Percentiles rank a stretch among this genome's conserved stretches.
Conservation (phyloP, 2,888 invertebrate species). For the Ophion obscuratus region DNA sequence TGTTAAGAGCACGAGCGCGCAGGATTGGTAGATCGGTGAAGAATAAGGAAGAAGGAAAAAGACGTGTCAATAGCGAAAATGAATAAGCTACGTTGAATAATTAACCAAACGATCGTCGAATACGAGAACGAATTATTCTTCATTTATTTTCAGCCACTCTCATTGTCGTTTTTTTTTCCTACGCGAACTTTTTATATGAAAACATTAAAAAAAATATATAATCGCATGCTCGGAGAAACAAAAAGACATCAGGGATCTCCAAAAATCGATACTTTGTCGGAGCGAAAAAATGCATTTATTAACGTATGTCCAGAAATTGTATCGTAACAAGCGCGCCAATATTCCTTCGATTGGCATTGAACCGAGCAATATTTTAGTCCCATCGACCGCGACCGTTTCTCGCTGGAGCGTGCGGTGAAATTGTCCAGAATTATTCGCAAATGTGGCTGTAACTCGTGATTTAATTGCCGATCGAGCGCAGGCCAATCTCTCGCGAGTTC, state of each 20-base stretch:
- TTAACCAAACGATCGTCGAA: background rate
- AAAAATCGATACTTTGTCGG: constrained; percentile 5
- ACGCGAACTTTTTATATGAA: background rate
- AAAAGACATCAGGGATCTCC: background rate
- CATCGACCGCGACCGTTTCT: background rate
- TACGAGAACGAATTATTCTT: background rate
- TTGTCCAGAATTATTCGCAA: constrained; percentile 2
- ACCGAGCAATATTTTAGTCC: background rate
- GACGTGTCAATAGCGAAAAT: background rate
- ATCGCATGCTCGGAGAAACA: background rate
- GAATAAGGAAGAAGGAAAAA: constrained; percentile 9
- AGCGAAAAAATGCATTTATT: background rate
- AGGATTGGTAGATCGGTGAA: background rate
- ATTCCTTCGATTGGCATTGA: background rate
- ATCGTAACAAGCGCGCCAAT: background rate
- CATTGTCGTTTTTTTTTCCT: background rate
- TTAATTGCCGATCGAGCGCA: constrained; percentile 7
- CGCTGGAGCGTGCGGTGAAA: background rate
- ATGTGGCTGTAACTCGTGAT: constrained; percentile 5
- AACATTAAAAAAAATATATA: background rate
- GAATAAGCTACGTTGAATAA: background rate
- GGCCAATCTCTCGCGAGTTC: constrained; percentile 23
- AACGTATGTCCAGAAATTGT: background rate
- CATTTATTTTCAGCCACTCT: background rate
- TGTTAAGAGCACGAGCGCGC: background rate